Evolutionary conservation across 2,113 vertebrate genomes (phyloP).

Genomic region (Heliornis fulica): DNA sequence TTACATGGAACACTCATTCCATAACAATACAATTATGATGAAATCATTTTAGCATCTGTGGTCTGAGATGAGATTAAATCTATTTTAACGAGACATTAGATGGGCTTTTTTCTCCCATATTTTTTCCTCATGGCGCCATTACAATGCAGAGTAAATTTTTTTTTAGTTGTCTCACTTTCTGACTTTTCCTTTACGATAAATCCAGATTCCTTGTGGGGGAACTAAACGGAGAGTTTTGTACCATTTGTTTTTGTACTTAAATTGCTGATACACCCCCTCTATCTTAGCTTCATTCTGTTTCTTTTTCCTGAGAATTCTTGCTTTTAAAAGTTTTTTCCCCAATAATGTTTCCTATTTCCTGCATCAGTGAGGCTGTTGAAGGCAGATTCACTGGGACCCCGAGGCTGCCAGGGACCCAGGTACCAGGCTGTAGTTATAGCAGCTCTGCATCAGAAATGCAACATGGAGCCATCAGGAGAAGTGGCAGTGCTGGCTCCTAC

Average conservation of each 20-base stretch:
- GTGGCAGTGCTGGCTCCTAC: neutral
- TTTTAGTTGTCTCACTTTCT: neutral
- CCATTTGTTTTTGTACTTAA: neutral
- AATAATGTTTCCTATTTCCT: neutral
- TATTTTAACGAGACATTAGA: slow-evolving; percentile 40
- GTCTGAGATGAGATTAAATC: slow-evolving; percentile 55
- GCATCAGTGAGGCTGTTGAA: neutral
- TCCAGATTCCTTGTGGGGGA: neutral
- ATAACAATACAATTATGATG: slow-evolving; percentile 65
- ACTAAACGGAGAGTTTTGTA: neutral
- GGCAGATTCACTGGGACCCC: neutral
- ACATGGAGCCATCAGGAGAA: neutral
- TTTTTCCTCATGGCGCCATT: slow-evolving; percentile 9
- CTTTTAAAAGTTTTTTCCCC: neutral
- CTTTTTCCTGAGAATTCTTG: neutral
- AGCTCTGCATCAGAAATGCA: neutral
- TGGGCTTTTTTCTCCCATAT: neutral
- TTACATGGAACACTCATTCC: slow-evolving; percentile 28
- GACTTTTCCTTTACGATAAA: neutral
- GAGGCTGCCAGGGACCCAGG: neutral
- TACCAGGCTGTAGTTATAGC: neutral
- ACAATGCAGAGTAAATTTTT: neutral
- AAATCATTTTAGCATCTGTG: slow-evolving; percentile 62
- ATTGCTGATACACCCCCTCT: neutral
- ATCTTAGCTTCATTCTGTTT: neutral